phyloP scores from a whole-genome alignment of 1,140 invertebrate species.

The Gryllus bimaculatus region DNA sequence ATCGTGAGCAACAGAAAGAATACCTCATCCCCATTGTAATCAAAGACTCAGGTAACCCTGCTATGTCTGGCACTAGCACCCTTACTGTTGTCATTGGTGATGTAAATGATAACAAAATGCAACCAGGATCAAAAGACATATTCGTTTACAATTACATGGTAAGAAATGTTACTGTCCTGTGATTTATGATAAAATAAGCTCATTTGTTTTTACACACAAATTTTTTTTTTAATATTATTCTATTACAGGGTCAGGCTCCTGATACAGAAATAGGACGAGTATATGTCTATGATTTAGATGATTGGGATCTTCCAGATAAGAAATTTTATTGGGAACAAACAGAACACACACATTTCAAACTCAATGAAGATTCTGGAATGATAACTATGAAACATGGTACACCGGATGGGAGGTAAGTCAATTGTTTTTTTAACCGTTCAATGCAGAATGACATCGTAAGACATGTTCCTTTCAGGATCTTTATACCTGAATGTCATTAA shows the following conservation, averaged over 20 bases:
- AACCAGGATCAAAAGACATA: constrained; percentile 90
- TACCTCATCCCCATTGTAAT: constrained; percentile 90
- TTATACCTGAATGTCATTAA: too few species aligned
- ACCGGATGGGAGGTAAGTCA: constrained; percentile 62
- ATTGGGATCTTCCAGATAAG: constrained; percentile 96
- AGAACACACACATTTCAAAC: constrained; percentile 72
- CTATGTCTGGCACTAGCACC: constrained; percentile 90
- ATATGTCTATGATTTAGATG: constrained; percentile 92
- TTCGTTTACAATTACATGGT: constrained; percentile 91
- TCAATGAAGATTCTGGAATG: constrained; percentile 88
- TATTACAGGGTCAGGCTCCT: constrained; percentile 70
- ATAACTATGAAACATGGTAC: constrained; percentile 90
- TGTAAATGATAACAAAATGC: constrained; percentile 95
- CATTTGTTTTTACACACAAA: neutral
- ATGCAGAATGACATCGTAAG: too few species aligned
- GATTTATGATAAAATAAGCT: neutral
- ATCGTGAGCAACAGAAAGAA: constrained; percentile 91
- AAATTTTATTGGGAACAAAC: constrained; percentile 86
- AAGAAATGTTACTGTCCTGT: constrained; percentile 24
- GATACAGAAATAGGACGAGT: constrained; percentile 90
- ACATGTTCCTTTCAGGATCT: too few species aligned
- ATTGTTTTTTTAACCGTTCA: neutral
- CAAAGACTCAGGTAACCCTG: constrained; percentile 77
- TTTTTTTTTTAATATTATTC: constrained; percentile 19
- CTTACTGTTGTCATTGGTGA: constrained; percentile 92